phyloP scores from a whole-genome alignment of 2,797 vertebrate species.

The Hapalemur alaotrensis region DNA sequence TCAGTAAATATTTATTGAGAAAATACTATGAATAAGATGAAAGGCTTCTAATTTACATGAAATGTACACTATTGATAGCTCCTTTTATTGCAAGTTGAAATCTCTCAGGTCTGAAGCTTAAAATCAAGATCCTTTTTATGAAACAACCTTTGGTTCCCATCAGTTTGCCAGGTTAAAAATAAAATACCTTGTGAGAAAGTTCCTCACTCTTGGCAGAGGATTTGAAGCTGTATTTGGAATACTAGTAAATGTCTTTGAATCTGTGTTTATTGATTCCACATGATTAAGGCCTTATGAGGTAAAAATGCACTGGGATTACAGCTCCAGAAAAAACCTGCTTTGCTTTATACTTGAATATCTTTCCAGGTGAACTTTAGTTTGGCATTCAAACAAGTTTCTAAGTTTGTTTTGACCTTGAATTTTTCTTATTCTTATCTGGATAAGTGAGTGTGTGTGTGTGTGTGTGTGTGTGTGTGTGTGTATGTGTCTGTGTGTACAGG shows the following conservation, averaged over 20 bases:
- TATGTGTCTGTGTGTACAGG: neutral
- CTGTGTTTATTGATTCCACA: conserved; percentile 60
- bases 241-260: conserved; percentile 47
- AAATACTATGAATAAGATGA: neutral
- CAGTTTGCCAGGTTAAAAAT: conserved; percentile 49
- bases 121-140: neutral
- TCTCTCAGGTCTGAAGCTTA: neutral
- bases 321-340: neutral
- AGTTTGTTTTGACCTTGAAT: conserved; percentile 38
- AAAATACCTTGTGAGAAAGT: conserved; percentile 57
- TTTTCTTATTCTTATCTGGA: neutral
- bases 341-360: neutral
- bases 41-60: neutral
- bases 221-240: conserved; percentile 56
- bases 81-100: neutral
- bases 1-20: neutral
- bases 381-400: neutral
- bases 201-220: conserved; percentile 30
- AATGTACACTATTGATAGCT: neutral
- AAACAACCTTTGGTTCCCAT: conserved; percentile 12
- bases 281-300: conserved; percentile 2
- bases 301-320: neutral
- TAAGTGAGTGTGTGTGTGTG: neutral
- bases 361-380: neutral
- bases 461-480: neutral